Evolutionary conservation across 2,888 invertebrate species (phyloP), one percentile per base, ranked within the genome.

Genomic region (Oscheius sp.): DNA sequence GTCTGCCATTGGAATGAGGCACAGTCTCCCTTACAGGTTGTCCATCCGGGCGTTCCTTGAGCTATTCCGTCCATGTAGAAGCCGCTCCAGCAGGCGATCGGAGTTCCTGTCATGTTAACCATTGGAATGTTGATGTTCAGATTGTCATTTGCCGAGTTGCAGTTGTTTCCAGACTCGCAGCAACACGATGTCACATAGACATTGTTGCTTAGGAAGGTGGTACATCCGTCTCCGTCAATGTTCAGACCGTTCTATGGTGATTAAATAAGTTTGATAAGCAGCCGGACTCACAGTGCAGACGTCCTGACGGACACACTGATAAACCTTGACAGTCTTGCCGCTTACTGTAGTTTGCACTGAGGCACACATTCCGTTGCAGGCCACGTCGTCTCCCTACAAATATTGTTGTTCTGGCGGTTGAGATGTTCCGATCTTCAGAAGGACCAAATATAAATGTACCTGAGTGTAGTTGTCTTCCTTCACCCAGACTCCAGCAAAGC

Each of bases 11-110:
- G 70, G 51, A 81, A 42, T 2, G 79, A 58, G 42, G 73, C 76
- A 57, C 81, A 81, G 47, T 81, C 76, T 79, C 81, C 81, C 32
- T 79, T 74, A 65, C 81, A 81, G 62, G 74, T 76, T 11, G 75
- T 71, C 47, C 76, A 50, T 21, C 48, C 63, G 7, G 53, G 35
- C 5, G 32, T 65, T 63, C 42, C 60, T 3, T 13, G 47, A 21
- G 21, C n/a, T 9, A 21, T 32, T n/a, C 32, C 32, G 74, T 77
- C 55, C 78, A 78, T 51, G 73, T 57, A 37, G 59, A 60, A 73
- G 13, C 62, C 59, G 59, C 70, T 35, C 74, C 68, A 32, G 76
- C 80, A 75, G 75, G 78, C 73, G 70, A 80, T 42, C 7, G 42
- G 42, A 5, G 42, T 42, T 42, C 42, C 42, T 5, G 42, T 42